A percentile compares a stretch with the other conserved stretches of the same genome.
Conservation (phyloP, 2,797 vertebrate genomes). For the Anguilla obscura region DNA sequence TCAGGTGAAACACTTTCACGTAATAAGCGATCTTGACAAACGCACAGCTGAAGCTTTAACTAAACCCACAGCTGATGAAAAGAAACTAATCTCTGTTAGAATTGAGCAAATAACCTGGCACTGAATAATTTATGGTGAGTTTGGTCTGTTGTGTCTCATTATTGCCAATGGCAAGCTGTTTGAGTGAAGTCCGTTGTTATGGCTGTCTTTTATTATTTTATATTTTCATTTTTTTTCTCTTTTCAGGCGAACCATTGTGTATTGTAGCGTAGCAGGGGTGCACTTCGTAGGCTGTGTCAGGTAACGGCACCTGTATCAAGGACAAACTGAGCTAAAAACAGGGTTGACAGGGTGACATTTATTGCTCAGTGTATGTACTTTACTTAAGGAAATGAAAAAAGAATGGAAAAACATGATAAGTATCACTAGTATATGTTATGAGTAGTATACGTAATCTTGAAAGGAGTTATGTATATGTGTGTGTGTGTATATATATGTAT, state of each 20-base stretch:
- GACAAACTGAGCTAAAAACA: too few relatives aligned
- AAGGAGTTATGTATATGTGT: background rate
- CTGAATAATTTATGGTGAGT: conserved; percentile 46
- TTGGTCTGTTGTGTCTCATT: conserved; percentile 46
- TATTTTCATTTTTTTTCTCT: background rate
- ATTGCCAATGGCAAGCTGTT: conserved; percentile 42
- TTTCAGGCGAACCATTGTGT: background rate
- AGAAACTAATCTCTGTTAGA: conserved; percentile 41
- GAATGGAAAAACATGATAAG: too few relatives aligned
- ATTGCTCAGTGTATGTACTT: too few relatives aligned
- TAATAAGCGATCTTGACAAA: conserved; percentile 11
- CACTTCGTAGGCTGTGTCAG: background rate
- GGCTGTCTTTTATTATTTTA: conserved; percentile 21
- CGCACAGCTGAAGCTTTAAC: conserved; percentile 11
- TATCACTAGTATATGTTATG: too few relatives aligned
- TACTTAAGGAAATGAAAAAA: too few relatives aligned
- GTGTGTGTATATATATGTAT: too few relatives aligned
- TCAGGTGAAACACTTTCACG: background rate
- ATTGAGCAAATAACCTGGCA: conserved; percentile 46
- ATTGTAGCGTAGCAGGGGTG: background rate
- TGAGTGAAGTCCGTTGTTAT: conserved; percentile 35
- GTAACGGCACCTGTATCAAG: background rate
- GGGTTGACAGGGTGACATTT: background rate
- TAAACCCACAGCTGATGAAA: conserved; percentile 42
- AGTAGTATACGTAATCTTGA: background rate